phyloP scores from a whole-genome alignment of 2,113 vertebrate species.

The Macrotus californicus region DNA sequence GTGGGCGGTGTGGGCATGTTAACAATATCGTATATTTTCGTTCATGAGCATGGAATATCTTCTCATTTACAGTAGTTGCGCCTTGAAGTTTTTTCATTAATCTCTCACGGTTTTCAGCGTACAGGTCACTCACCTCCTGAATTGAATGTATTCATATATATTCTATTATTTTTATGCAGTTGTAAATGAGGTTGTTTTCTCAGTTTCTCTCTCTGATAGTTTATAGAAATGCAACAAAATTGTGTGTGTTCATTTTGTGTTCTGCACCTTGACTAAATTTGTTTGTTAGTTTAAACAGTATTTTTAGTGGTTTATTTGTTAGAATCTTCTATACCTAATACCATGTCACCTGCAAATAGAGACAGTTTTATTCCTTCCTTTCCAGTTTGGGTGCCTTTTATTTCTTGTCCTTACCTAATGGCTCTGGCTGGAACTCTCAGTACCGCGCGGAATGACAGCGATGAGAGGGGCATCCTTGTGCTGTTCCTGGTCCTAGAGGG shows the following conservation, averaged over 20 bases:
- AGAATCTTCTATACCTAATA: not conserved
- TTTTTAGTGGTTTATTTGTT: not conserved
- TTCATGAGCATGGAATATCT: not conserved
- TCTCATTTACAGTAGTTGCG: not conserved
- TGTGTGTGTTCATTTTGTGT: not conserved
- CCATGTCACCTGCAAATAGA: not conserved
- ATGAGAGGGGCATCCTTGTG: not conserved
- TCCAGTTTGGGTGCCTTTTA: not conserved
- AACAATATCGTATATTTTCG: not conserved
- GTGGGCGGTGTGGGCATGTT: not conserved
- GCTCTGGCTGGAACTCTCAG: not conserved
- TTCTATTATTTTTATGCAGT: not conserved
- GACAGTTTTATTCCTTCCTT: not conserved
- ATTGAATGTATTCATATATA: not conserved
- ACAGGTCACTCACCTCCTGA: not conserved
- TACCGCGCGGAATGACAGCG: not conserved
- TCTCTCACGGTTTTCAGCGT: not conserved
- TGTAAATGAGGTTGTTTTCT: not conserved
- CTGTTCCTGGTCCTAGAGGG: not conserved
- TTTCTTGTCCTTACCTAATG: not conserved
- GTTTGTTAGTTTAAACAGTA: not conserved
- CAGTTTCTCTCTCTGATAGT: not conserved
- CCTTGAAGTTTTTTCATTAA: not conserved
- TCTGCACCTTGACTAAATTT: not conserved
- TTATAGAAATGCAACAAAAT: not conserved